Percentiles rank a stretch among this genome's conserved stretches.
phyloP scores from a whole-genome alignment of 2,113 vertebrate genomes.

The Clupea harengus region DNA sequence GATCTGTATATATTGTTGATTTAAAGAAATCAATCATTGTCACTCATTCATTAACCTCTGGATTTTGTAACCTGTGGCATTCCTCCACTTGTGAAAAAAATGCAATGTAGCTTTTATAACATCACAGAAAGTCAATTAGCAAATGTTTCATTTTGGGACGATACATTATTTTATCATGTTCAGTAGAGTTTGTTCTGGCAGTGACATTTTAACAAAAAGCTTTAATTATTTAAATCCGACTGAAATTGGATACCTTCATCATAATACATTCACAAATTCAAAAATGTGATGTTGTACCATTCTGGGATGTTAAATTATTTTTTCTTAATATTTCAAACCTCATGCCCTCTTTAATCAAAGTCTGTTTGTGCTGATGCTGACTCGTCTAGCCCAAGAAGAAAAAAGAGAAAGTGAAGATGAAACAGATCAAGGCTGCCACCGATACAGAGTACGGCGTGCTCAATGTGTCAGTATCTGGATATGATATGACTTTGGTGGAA shows the following conservation, averaged over 20 bases:
- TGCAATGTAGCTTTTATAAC: no score
- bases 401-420: slow-evolving; percentile 73
- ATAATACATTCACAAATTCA: no score
- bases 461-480: slow-evolving; percentile 81
- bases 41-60: no score
- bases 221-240: background rate
- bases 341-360: no score
- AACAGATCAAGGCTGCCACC: slow-evolving; percentile 67
- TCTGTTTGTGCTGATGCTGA: background rate
- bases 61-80: no score
- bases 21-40: no score
- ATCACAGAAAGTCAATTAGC: no score
- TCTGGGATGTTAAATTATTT: background rate
- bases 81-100: no score
- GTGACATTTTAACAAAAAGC: background rate
- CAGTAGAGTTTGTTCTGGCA: background rate
- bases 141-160: no score
- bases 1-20: no score
- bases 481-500: slow-evolving; percentile 86
- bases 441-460: slow-evolving; percentile 76
- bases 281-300: background rate
- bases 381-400: slow-evolving; percentile 73
- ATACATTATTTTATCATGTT: background rate
- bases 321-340: background rate
- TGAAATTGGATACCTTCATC: no score